A percentile compares a stretch with the other conserved stretches of the same genome.
phyloP scores from a whole-genome alignment of 2,797 vertebrate species.

The Myripristis murdjan region DNA sequence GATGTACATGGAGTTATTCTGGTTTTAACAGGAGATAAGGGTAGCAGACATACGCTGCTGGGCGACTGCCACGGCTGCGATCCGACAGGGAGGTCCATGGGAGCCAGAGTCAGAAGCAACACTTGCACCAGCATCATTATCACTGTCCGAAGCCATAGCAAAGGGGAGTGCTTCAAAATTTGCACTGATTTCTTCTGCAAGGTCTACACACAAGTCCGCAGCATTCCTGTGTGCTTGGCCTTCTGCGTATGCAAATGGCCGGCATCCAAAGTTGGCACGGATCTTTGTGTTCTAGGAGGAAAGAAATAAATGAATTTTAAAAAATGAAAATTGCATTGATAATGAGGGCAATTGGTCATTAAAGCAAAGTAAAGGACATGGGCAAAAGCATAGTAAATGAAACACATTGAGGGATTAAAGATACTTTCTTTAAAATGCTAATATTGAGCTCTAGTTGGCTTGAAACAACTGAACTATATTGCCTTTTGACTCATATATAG shows the following conservation, averaged over 20 bases:
- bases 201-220: conserved; percentile 95
- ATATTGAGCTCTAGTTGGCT: too few relatives aligned
- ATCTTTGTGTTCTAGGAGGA: conserved; percentile 94
- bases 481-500: too few relatives aligned
- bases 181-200: conserved; percentile 98
- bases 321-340: not conserved
- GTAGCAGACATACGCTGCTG: conserved; percentile 91
- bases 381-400: not conserved
- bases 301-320: not conserved
- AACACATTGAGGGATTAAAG: not conserved
- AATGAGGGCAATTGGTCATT: not conserved
- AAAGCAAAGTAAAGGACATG: not conserved
- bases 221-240: conserved; percentile 98
- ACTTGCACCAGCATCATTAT: conserved; percentile 97
- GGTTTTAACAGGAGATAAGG: not conserved
- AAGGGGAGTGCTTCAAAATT: conserved; percentile 99
- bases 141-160: conserved; percentile 98
- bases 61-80: conserved; percentile 92
- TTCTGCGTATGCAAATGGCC: conserved; percentile 94
- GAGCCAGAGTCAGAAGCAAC: conserved; percentile 95
- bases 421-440: too few relatives aligned
- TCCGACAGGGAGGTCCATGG: conserved; percentile 95
- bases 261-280: conserved; percentile 95
- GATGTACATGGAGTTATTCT: not conserved
- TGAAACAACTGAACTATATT: too few relatives aligned